Evolutionary conservation across 2,797 vertebrate genomes (phyloP).

Genomic region (Tokudaia tokunoshimensis): DNA sequence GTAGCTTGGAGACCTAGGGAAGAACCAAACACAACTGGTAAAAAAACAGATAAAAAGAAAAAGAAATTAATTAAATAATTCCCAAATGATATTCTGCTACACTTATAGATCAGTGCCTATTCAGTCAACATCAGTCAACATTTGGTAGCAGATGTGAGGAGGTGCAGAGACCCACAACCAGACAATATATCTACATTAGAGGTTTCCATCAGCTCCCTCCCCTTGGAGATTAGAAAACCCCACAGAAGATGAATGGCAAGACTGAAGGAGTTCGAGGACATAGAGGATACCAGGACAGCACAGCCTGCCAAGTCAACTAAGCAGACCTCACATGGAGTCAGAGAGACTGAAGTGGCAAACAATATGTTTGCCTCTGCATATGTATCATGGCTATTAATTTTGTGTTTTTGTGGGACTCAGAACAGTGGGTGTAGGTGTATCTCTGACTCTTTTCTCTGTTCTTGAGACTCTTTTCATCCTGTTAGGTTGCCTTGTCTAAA

Average conservation of each 20-base stretch:
- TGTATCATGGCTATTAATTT: not conserved
- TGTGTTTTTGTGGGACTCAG: not conserved
- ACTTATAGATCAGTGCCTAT: not conserved
- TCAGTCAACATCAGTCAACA: not conserved
- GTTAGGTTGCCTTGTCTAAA: not conserved
- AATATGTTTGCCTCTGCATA: not conserved
- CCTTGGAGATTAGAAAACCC: not conserved
- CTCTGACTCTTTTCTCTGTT: not conserved
- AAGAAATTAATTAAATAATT: not conserved
- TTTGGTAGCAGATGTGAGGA: not conserved
- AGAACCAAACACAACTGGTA: not conserved
- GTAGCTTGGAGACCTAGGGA: not conserved
- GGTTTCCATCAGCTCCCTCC: not conserved
- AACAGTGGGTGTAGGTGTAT: no score
- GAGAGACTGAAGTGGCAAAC: not conserved
- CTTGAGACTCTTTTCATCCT: not conserved
- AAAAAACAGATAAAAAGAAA: not conserved
- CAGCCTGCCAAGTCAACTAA: not conserved
- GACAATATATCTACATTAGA: not conserved
- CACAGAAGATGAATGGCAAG: no score
- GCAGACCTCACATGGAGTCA: not conserved
- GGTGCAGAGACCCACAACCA: not conserved
- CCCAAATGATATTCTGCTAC: not conserved
- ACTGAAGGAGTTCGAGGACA: not conserved
- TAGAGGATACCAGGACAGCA: no score